Conservation (phyloP, 1,140 invertebrate species). For the Lordiphosa collinella region DNA sequence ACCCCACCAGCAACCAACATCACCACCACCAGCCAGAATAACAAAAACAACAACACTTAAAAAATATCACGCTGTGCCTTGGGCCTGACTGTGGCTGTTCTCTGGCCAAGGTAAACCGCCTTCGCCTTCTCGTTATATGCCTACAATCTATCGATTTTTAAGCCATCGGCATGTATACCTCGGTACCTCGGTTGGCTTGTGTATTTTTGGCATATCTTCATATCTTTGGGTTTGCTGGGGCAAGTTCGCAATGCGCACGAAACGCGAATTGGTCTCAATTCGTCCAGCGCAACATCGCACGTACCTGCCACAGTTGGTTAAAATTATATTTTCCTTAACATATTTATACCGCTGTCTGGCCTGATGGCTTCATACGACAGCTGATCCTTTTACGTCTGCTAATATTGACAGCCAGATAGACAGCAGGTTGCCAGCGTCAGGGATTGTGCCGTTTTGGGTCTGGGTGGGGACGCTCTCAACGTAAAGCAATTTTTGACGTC, state of each 20-base stretch:
- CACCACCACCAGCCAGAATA: constrained; percentile 17
- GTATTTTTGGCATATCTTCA: constrained; percentile 4
- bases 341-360: constrained; percentile 30
- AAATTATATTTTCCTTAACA: constrained; percentile 63
- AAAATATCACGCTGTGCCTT: constrained; percentile 65
- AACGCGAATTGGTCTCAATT: no score
- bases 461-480: neutral
- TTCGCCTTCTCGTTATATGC: constrained; percentile 49
- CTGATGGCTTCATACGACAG: constrained; percentile 36
- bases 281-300: constrained; percentile 10
- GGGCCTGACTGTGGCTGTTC: constrained; percentile 15
- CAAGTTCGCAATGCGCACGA: no score
- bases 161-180: constrained; percentile 18
- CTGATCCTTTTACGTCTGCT: constrained; percentile 40
- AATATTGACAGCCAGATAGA: constrained; percentile 71
- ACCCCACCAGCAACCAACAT: constrained; percentile 31
- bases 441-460: neutral
- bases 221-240: no score
- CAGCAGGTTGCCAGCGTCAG: constrained; percentile 39
- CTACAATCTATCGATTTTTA: constrained; percentile 66
- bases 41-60: constrained; percentile 60
- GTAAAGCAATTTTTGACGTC: neutral
- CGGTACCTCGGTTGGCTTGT: constrained; percentile 13
- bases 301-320: constrained; percentile 24
- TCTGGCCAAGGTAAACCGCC: constrained; percentile 60